Base-by-base conservation (phyloP, 35 echinoderm and acorn worm genomes). In the Apostichopus californicus region DNA sequence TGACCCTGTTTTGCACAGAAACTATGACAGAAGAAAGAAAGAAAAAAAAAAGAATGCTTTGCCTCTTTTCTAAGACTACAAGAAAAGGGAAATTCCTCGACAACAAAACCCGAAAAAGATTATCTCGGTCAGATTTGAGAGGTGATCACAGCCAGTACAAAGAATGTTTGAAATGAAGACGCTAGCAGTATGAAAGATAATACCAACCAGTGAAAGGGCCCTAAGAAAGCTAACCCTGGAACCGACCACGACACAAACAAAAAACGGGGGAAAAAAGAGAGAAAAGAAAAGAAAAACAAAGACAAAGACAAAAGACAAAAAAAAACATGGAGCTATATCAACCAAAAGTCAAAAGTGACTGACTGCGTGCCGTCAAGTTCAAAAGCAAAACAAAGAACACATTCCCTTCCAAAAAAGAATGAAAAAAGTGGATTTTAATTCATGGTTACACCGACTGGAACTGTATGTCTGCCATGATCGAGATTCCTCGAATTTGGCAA, bases 121-220 rank as follows among this genome's bases (percentile, higher is more conserved):
- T 83, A 83, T 83, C 80, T 83, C 80, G 80, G 80, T 83, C 80
- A 83, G 46, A 83, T 54, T 83, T 55, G 56, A 83, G 56, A 83
- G 80, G 80, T 83, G 80, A 83, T 54, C 52, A 83, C 52, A 18
- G 80, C 46, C 20, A 83, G 18, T 26, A 83, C 80, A 83, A 83
- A 83, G 80, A 57, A 55, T 83, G 56, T 83, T 83, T 83, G 80
- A 83, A 83, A 83, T 83, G 80, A 55, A 83, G 80, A 83, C 9
- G 80, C 80, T 55, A 56, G 7, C 80, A 83, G 80, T 57, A 55
- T 55, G 80, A 83, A 83, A 83, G 80, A 17, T 55, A 83, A 83
- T 83, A 83, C 80, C 80, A 14, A 54, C 25, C 28, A 54, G 52
- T 83, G 80, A 83, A 83, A 56, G 80, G 24, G 46, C 80, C 52